Base-by-base conservation (phyloP, 2,797 vertebrate genomes). In the Gambusia yucatana region DNA sequence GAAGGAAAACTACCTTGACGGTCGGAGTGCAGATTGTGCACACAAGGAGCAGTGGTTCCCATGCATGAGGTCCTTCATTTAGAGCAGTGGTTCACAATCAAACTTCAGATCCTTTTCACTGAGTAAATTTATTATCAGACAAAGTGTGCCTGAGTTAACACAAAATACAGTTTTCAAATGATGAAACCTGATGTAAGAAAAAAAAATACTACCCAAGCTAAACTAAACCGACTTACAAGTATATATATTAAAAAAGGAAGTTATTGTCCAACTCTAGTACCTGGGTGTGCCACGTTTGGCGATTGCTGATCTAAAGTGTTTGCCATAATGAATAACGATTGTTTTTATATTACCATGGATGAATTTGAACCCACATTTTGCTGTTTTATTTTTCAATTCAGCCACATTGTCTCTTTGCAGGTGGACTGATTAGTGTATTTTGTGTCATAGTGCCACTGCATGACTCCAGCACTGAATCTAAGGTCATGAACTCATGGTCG, bases 1-100 rank as follows among this genome's bases (percentile, higher is more conserved):
- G 94, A 95, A 95, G 89, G 43, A 93, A 94, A 94, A 94, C 94
- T 90, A 88, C 78, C 82, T 89, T 65, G 81, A 85, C 76, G 92
- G 92, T 89, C 59, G 30, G 16, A 7, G 17, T 84, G 17, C 72
- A 43, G 36, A 76, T 75, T 81, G n/a, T 13, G 48, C 48, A 75
- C 67, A 67, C 25, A 82, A 69, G 63, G 46, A 80, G 33, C 63
- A 71, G 36, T 59, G 74, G 81, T 90, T 93, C 89, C 87, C 84
- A 88, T 76, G 80, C 20, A 47, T 11, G 39, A 14, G 25, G 63
- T 70, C 8, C 11, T 25, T 44, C 6, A 17, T 39, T 13, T 59
- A 52, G 16, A 65, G 16, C 41, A n/a, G 41, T 22, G 41, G 43
- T 28, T n/a, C 13, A 28, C 41, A 16, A 10, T 71, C 28, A 71